Evolutionary conservation across 2,888 invertebrate species (phyloP).

Genomic region (Portevinia maculata): DNA sequence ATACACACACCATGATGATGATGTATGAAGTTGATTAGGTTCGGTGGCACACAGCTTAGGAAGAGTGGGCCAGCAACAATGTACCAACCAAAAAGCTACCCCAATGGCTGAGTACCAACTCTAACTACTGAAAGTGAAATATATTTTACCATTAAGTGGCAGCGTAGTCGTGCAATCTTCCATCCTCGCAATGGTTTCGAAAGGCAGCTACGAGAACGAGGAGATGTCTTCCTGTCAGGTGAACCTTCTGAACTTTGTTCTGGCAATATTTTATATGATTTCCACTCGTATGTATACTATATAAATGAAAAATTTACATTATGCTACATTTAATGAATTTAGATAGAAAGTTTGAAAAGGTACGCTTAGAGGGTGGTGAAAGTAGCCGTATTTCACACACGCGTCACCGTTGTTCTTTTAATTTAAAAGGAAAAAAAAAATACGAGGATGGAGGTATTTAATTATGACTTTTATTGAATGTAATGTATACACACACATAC

Average conservation of each 20-base stretch:
- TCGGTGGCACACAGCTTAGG: conserved; percentile 16
- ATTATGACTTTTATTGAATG: conserved; percentile 48
- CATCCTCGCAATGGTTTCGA: background rate
- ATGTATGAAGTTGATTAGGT: conserved; percentile 61
- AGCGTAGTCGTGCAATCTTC: conserved; percentile 13
- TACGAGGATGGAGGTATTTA: conserved; percentile 17
- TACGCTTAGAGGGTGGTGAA: background rate
- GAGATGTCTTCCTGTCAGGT: conserved; percentile 17
- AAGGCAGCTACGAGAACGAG: background rate
- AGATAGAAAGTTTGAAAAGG: conserved; percentile 37
- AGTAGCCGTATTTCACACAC: conserved; percentile 41
- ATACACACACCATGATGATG: conserved; percentile 59
- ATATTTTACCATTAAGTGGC: conserved; percentile 47
- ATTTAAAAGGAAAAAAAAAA: conserved; percentile 25
- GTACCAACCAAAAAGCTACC: conserved; percentile 38
- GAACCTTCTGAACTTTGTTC: conserved; percentile 15
- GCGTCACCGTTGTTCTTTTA: conserved; percentile 34
- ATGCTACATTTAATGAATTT: conserved; percentile 63
- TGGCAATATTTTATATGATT: conserved; percentile 46
- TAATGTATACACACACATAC: conserved; percentile 21
- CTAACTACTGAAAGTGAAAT: conserved; percentile 16
- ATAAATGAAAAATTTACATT: conserved; percentile 66
- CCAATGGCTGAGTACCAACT: conserved; percentile 29
- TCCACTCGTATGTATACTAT: conserved; percentile 33
- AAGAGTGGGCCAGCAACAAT: background rate